A percentile compares a stretch with the other conserved stretches of the same genome.
Conservation (phyloP, 2,113 vertebrate genomes). For the Trachemys scripta region DNA sequence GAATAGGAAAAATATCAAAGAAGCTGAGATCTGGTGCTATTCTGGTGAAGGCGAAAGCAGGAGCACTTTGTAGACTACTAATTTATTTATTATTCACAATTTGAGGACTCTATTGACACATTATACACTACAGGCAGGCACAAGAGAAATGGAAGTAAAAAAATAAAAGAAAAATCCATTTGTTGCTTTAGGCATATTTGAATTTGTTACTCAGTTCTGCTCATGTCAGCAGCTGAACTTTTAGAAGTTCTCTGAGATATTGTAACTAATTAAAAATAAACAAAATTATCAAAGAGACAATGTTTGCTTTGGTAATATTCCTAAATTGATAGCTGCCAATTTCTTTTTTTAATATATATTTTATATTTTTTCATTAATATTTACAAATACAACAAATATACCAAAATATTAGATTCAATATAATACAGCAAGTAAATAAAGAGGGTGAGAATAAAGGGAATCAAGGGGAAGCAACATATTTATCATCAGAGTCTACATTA, state of each 20-base stretch:
- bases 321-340: not conserved
- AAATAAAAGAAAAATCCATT: slow-evolving; percentile 2
- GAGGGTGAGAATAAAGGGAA: not conserved
- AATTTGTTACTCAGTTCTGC: slow-evolving; percentile 39
- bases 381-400: no score
- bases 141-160: slow-evolving; percentile 1
- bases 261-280: slow-evolving; percentile 45
- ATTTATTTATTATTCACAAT: slow-evolving; percentile 16
- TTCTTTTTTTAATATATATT: no score
- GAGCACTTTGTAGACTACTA: not conserved
- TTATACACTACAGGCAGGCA: not conserved
- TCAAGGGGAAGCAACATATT: not conserved
- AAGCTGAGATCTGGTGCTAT: not conserved
- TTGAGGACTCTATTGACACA: slow-evolving; percentile 15
- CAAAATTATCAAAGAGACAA: not conserved
- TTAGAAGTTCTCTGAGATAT: slow-evolving; percentile 13
- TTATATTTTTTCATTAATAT: no score
- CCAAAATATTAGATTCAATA: no score
- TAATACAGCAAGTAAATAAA: no score
- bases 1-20: not conserved
- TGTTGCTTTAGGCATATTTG: slow-evolving; percentile 22
- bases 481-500: no score
- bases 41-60: not conserved
- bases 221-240: slow-evolving; percentile 16
- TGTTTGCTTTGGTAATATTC: slow-evolving; percentile 47